Evolutionary conservation across 1,140 invertebrate genomes (phyloP), one percentile per base, ranked within the genome.

Genomic region (Battus philenor): DNA sequence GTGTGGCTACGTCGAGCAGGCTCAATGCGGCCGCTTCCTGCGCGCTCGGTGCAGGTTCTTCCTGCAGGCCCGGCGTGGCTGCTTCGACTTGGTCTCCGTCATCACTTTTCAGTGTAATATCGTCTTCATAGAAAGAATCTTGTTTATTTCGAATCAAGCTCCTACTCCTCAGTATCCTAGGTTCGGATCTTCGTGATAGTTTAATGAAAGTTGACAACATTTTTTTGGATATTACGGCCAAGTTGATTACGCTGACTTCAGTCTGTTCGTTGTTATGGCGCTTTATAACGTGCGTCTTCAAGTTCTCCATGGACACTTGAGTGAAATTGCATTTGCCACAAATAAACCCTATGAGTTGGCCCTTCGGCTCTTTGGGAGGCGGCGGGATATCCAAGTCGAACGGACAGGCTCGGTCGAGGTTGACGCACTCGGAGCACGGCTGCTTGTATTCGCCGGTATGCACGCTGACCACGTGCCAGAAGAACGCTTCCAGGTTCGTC

Each of bases 401-500:
- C 20, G 68, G 57, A 33, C 77, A 83, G n/a, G n/a, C n/a, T 10
- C 38, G 44, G 1, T 43, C 50, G 3, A 30, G 46, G 47, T 69
- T 59, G 2, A 33, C 31, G 56, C 92, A 93, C 20, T 85, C 68
- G 4, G 77, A 79, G 72, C 92, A 93, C 1, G 65, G 59, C 47
- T 88, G 89, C 36, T 90, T 86, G 63, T 91, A 93, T 69, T 94
- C 92, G 0, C 92, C 92, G 0, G 92, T 93, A 47, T 94, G 93
- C 32, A 75, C 86, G n/a, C 88, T 89, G 8, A 91, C 87, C 16
- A 87, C 55, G 56, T 94, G 92, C 60, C 92, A 91, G 58, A 90
- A 91, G 54, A 91, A 90, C 7, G 75, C 68, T 58, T 89, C 79
- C 27, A 85, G 48, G 7, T 57, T 48, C 1, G 38, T 46, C 33